Conservation (phyloP, 1,140 invertebrate genomes). For the Pseudoatta argentina region DNA sequence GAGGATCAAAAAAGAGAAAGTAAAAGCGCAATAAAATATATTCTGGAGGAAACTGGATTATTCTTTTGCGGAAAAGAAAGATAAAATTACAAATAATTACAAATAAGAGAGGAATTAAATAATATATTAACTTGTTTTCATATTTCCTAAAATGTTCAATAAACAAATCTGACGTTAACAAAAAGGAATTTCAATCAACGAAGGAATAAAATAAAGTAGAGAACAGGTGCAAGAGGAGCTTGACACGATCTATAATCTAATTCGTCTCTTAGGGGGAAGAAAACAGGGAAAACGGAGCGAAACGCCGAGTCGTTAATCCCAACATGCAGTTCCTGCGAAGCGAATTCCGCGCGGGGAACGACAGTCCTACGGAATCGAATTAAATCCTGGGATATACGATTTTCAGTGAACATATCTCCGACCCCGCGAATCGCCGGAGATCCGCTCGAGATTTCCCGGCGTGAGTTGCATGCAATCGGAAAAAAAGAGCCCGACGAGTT, state of each 20-base stretch:
- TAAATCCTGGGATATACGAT: conserved; percentile 65
- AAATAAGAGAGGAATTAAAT: neutral
- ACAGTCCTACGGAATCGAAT: conserved; percentile 66
- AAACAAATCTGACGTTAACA: neutral
- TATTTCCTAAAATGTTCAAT: neutral
- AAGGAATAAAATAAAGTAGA: conserved; percentile 18
- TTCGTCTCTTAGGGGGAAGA: conserved; percentile 30
- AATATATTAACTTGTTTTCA: neutral
- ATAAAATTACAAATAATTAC: neutral
- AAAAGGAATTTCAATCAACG: conserved; percentile 26
- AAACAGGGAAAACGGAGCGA: conserved; percentile 57
- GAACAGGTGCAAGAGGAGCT: conserved; percentile 43
- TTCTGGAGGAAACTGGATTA: neutral
- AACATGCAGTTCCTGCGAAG: conserved; percentile 30
- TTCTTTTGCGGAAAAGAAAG: neutral
- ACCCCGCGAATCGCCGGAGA: conserved; percentile 22
- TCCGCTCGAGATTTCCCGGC: conserved; percentile 36
- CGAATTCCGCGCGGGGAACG: conserved; percentile 19
- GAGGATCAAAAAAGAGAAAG: neutral
- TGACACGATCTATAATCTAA: conserved; percentile 55
- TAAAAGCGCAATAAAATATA: neutral
- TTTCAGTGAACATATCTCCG: conserved; percentile 52
- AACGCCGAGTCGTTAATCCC: conserved; percentile 71
- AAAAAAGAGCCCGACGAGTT: conserved; percentile 12
- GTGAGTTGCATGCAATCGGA: conserved; percentile 37